phyloP scores from a whole-genome alignment of 2,888 invertebrate species.

The Troides oblongomaculatus region DNA sequence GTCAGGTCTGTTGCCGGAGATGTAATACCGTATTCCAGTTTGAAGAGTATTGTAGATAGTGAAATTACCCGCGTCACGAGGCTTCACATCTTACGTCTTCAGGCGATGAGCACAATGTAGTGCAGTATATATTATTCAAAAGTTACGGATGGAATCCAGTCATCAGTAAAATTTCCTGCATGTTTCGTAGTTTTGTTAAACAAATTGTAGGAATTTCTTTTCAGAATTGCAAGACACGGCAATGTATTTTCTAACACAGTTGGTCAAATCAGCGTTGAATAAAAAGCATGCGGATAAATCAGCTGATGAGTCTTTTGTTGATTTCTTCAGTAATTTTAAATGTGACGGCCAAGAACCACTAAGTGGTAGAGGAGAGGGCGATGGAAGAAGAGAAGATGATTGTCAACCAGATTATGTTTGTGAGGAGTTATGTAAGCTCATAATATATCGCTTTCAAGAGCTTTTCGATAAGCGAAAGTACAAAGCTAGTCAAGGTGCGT shows the following conservation, averaged over 20 bases:
- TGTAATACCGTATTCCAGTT: too few species aligned
- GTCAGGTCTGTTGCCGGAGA: too few species aligned
- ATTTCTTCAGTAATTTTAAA: conserved; percentile 56
- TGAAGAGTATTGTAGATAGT: too few species aligned
- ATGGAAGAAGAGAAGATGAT: conserved; percentile 44
- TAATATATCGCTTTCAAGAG: conserved; percentile 54
- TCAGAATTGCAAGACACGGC: conserved; percentile 62
- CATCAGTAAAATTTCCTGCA: too few species aligned
- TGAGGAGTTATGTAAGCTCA: conserved; percentile 58
- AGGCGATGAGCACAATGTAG: too few species aligned
- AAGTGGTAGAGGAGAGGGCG: conserved; percentile 42
- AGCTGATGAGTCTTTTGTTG: conserved; percentile 44
- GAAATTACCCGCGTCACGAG: too few species aligned
- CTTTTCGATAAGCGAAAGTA: conserved; percentile 50
- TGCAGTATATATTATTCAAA: too few species aligned
- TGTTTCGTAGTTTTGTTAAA: too few species aligned
- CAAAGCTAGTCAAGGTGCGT: conserved; percentile 54
- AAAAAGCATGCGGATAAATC: conserved; percentile 50
- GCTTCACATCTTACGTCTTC: too few species aligned
- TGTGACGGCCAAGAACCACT: conserved; percentile 37
- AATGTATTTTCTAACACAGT: conserved; percentile 55
- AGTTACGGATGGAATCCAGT: too few species aligned
- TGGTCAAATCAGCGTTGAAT: conserved; percentile 50
- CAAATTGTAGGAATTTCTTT: conserved; percentile 33
- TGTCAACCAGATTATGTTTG: conserved; percentile 65